These are phyloP conservation scores for Euborellia annulipes DNA, from an alignment of 1,140 invertebrate genomes.

Conservation along the genomic window DNA sequence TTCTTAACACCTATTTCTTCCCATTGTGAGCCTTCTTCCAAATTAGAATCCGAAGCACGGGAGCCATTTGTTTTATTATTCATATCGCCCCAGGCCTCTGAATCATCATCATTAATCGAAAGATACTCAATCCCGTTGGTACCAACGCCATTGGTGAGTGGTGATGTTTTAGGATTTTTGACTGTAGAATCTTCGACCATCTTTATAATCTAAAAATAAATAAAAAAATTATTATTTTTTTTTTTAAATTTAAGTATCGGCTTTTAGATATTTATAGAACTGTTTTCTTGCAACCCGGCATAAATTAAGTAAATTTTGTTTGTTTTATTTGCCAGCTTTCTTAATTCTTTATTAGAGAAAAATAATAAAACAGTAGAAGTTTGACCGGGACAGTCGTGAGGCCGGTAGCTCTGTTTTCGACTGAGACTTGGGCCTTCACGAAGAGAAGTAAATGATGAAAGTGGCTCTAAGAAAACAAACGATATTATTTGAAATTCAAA, in stretches of 20 bases:
- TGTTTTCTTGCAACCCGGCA: not conserved
- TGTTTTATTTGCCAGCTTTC: no score
- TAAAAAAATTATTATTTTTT: constrained; percentile 12
- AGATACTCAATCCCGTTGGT: constrained; percentile 27
- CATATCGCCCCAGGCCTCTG: constrained; percentile 21
- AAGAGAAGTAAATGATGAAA: no score
- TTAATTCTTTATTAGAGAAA: no score
- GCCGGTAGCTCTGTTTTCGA: no score
- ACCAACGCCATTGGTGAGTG: constrained; percentile 10
- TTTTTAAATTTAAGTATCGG: constrained; percentile 4
- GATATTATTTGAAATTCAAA: constrained; percentile 7
- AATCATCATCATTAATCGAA: constrained; percentile 24
- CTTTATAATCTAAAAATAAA: constrained; percentile 47
- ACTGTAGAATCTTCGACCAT: constrained; percentile 30
- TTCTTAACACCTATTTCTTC: constrained; percentile 74
- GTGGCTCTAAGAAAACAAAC: no score
- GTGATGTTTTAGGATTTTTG: constrained; percentile 22
- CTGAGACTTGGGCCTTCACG: no score
- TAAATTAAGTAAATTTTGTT: not conserved
- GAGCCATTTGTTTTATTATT: constrained; percentile 3
- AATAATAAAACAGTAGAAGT: no score
- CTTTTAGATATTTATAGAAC: not conserved
- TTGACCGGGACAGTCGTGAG: no score
- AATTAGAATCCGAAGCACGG: constrained; percentile 25
- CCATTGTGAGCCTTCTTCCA: constrained; percentile 39